phyloP scores from a whole-genome alignment of 2,888 invertebrate species.

The Ephialtes manifestator region DNA sequence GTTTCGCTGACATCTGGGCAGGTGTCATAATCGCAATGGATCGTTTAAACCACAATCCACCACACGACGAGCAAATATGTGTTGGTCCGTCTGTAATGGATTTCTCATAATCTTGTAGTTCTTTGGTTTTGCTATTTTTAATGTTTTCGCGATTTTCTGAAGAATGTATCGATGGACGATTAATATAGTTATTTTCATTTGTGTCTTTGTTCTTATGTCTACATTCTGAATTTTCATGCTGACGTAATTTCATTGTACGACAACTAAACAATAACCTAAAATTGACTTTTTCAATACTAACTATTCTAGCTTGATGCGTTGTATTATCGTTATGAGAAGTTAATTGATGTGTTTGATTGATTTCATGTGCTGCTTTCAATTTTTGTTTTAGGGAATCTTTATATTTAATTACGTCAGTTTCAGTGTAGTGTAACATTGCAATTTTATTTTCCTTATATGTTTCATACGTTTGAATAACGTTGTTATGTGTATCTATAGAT shows the following conservation, averaged over 20 bases:
- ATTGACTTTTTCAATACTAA: slow-evolving; percentile 14
- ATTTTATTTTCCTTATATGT: neutral
- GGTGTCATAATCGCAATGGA: slow-evolving; percentile 6
- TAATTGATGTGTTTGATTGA: neutral
- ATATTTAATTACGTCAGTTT: neutral
- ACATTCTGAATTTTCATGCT: neutral
- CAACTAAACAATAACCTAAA: neutral
- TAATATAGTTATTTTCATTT: neutral
- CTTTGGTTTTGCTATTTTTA: slow-evolving; percentile 13
- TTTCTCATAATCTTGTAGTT: slow-evolving; percentile 15
- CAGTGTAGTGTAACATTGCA: neutral
- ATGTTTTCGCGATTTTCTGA: neutral
- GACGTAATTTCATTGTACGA: neutral
- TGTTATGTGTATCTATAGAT: neutral
- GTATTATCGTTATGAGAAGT: neutral
- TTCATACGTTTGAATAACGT: neutral
- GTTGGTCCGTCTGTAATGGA: slow-evolving; percentile 54
- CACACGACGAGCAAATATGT: slow-evolving; percentile 53
- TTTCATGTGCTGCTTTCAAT: neutral
- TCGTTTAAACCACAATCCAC: slow-evolving; percentile 53
- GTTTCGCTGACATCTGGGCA: slow-evolving; percentile 25
- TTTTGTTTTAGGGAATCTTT: neutral
- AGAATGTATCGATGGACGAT: neutral
- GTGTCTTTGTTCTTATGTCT: neutral
- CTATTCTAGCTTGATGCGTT: neutral